Conservation (phyloP, 2,888 invertebrate genomes). For the Ephialtes manifestator region DNA sequence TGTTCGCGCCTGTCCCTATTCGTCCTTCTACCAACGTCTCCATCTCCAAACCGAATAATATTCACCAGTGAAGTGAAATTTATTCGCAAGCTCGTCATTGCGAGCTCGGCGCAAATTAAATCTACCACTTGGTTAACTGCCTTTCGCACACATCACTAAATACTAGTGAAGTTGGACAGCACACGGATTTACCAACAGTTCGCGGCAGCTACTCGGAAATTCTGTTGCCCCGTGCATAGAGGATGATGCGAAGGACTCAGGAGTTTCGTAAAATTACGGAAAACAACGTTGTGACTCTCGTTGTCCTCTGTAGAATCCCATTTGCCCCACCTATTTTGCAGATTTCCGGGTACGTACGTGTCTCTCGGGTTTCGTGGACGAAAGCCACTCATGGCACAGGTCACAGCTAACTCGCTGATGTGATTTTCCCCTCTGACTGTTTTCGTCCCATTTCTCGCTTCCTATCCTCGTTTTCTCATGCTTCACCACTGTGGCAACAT, state of each 20-base stretch:
- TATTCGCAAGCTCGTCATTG: conserved; percentile 8
- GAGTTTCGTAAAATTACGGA: conserved; percentile 66
- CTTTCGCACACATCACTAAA: background rate
- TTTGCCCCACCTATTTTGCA: conserved; percentile 44
- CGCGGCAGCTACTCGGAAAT: background rate
- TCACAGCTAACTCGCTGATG: conserved; percentile 55
- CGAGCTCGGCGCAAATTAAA: conserved; percentile 14
- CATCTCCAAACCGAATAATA: conserved; percentile 50
- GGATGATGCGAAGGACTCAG: conserved; percentile 33
- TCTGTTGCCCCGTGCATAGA: background rate
- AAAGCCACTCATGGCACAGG: conserved; percentile 29
- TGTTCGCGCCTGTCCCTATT: conserved; percentile 34
- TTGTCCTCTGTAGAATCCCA: conserved; percentile 31
- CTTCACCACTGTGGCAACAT: conserved; percentile 10
- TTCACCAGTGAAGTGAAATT: conserved; percentile 42
- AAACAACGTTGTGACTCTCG: conserved; percentile 64
- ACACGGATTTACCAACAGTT: conserved; percentile 23
- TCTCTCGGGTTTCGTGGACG: conserved; percentile 25
- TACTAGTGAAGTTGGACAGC: conserved; percentile 27
- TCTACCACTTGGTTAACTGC: conserved; percentile 17
- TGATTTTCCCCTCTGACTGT: conserved; percentile 37
- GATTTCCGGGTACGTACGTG: conserved; percentile 41
- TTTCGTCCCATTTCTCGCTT: conserved; percentile 39
- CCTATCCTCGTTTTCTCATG: conserved; percentile 2
- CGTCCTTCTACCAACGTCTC: background rate